Conservation (phyloP, 2,113 vertebrate species). For the Megaceryle maxima region DNA sequence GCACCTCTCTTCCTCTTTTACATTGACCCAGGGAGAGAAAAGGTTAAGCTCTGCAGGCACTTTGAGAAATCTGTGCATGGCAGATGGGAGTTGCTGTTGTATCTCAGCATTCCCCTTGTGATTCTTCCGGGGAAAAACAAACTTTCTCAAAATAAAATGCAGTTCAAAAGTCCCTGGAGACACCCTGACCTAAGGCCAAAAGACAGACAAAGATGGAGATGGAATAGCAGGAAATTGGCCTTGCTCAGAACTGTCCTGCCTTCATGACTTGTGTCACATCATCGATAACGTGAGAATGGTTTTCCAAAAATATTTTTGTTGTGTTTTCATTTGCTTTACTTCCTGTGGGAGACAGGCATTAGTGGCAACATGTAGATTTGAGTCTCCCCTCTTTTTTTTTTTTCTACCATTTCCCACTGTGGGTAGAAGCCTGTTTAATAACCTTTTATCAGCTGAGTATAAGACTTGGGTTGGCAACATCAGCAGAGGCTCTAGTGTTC, state of each 20-base stretch:
- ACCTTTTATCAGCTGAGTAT: background rate
- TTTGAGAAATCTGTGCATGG: background rate
- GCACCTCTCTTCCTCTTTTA: background rate
- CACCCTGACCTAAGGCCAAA: conserved; percentile 13
- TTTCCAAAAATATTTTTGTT: conserved; percentile 32
- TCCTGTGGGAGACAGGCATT: conserved; percentile 29
- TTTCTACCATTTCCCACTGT: background rate
- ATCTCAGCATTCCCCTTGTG: background rate
- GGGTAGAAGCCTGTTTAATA: background rate
- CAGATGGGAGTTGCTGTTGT: conserved; percentile 12
- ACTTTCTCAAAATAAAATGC: conserved; percentile 61
- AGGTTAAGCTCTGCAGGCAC: conserved; percentile 17
- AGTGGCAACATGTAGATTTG: background rate
- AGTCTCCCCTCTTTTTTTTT: background rate
- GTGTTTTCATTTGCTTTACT: conserved; percentile 14
- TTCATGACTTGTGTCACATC: conserved; percentile 18
- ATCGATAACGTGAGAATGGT: conserved; percentile 7
- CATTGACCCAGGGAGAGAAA: background rate
- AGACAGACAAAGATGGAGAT: background rate
- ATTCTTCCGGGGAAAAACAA: conserved; percentile 27
- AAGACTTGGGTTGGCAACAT: background rate
- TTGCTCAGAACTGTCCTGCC: background rate
- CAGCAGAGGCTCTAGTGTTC: background rate
- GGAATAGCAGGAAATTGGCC: background rate
- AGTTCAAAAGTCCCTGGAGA: conserved; percentile 8